Conservation (phyloP, 2,888 invertebrate species). For the Amphipoea oculea region DNA sequence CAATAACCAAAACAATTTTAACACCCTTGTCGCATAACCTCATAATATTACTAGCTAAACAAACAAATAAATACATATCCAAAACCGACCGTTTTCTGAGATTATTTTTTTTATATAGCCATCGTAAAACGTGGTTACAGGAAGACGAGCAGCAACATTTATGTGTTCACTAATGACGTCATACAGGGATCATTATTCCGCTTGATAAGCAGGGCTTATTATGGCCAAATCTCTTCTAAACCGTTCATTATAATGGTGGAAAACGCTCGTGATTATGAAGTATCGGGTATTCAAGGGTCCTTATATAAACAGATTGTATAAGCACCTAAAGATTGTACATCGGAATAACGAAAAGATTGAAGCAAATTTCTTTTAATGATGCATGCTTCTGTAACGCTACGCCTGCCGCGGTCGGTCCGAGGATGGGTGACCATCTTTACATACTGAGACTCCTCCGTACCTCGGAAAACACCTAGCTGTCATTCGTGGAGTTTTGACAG, state of each 20-base stretch:
- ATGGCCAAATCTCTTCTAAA: slow-evolving; percentile 29
- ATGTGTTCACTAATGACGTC: slow-evolving; percentile 22
- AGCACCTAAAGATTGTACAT: background rate
- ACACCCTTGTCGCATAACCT: background rate
- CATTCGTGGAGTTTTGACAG: background rate
- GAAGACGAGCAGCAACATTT: slow-evolving; percentile 20
- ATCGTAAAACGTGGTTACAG: slow-evolving; percentile 22
- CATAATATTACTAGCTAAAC: background rate
- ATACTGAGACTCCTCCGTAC: background rate
- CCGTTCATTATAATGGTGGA: slow-evolving; percentile 22
- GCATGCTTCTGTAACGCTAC: background rate
- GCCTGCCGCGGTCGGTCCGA: no score
- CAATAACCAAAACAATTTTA: background rate
- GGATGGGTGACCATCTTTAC: background rate
- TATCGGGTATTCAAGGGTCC: background rate
- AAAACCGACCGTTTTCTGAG: background rate
- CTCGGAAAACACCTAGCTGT: background rate
- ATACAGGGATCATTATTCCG: slow-evolving; percentile 7
- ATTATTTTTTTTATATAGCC: slow-evolving; percentile 31
- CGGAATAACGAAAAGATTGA: background rate
- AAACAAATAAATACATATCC: slow-evolving; percentile 1
- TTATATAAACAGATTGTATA: background rate
- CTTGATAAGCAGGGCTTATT: slow-evolving; percentile 15
- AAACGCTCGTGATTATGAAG: slow-evolving; percentile 21
- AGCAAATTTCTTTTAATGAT: background rate